Conservation (phyloP, 2,797 vertebrate species). For the Lagocephalus sceleratus region DNA sequence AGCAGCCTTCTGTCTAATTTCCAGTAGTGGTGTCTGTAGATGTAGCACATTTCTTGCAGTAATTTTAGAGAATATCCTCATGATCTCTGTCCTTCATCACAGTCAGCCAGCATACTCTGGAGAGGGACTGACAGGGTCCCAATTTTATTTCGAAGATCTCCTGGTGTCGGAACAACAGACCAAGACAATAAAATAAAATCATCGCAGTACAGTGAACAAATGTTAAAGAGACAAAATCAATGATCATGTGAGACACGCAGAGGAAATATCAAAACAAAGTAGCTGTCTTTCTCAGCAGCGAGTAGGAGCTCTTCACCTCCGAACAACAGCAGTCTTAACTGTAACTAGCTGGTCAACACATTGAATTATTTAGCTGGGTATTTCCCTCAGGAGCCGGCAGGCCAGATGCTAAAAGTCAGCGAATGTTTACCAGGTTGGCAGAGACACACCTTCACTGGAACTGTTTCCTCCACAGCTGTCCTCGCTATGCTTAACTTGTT, state of each 20-base stretch:
- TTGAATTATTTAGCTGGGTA: neutral
- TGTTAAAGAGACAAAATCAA: too few species aligned
- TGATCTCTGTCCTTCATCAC: slow-evolving; percentile 11
- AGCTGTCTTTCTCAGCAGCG: too few species aligned
- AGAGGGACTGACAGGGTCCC: slow-evolving; percentile 9
- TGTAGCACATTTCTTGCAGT: neutral
- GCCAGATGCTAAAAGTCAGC: neutral
- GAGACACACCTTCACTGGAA: neutral
- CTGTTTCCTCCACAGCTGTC: neutral
- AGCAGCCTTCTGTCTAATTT: neutral
- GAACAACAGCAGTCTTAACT: slow-evolving; percentile 1
- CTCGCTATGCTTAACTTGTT: neutral
- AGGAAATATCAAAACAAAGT: too few species aligned
- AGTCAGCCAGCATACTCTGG: slow-evolving; percentile 7
- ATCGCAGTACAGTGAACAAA: neutral
- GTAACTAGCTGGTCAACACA: neutral
- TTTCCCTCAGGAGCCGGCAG: slow-evolving; percentile 4
- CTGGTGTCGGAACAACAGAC: neutral
- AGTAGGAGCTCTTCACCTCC: neutral
- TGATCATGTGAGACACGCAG: too few species aligned
- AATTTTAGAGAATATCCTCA: neutral
- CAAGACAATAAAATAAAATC: slow-evolving; percentile 9
- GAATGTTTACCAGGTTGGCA: neutral
- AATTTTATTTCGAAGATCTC: slow-evolving; percentile 6
- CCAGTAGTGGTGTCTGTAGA: neutral